These are phyloP conservation scores for Athalia rosae DNA, from an alignment of 2,888 invertebrate genomes.

Conservation along the genomic window DNA sequence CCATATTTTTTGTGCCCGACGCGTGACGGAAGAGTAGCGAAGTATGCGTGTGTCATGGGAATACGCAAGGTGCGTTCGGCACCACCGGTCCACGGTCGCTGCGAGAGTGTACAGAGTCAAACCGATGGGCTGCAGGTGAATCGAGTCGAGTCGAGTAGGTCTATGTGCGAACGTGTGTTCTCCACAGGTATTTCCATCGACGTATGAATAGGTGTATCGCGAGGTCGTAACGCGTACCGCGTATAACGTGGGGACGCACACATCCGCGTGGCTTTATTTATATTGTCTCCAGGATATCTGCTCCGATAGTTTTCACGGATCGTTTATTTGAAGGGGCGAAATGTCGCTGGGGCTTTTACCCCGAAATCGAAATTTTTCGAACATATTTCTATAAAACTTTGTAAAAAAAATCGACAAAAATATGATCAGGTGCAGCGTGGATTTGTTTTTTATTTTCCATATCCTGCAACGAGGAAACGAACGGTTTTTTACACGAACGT, in stretches of 20 bases:
- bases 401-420: not conserved
- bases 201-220: too few relatives aligned
- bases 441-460: not conserved
- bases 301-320: slow-evolving; percentile 70
- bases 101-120: not conserved
- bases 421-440: too few relatives aligned
- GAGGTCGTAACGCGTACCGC: too few relatives aligned
- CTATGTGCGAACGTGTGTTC: not conserved
- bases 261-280: slow-evolving; percentile 41
- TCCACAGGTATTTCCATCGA: too few relatives aligned
- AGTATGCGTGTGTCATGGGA: slow-evolving; percentile 40
- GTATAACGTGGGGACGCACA: not conserved
- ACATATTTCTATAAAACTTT: not conserved
- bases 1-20: slow-evolving; percentile 11
- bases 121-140: slow-evolving; percentile 24
- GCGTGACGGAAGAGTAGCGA: slow-evolving; percentile 11
- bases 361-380: too few relatives aligned
- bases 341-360: not conserved
- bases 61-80: slow-evolving; percentile 41
- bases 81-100: slow-evolving; percentile 20
- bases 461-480: slow-evolving; percentile 9
- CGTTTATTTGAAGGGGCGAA: slow-evolving; percentile 52
- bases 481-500: too few relatives aligned
- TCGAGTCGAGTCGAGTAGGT: slow-evolving; percentile 23
- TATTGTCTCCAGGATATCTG: slow-evolving; percentile 62